A percentile compares a stretch with the other conserved stretches of the same genome.
Conservation (phyloP, 2,797 vertebrate species). For the Alouatta caraya region DNA sequence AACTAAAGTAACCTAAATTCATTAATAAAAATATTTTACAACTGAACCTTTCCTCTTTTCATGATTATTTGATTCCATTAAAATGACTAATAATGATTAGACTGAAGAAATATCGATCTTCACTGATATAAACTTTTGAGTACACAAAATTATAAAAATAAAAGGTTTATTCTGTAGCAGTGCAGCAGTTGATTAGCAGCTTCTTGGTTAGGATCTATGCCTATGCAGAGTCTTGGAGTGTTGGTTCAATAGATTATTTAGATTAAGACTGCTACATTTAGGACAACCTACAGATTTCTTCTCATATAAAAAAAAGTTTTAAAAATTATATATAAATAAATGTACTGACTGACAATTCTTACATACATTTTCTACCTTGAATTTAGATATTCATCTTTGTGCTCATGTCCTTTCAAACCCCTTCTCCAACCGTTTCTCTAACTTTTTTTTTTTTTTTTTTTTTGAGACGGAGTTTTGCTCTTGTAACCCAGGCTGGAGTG, state of each 20-base stretch:
- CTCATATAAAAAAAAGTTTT: background rate
- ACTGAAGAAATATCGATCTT: background rate
- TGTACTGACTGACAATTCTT: background rate
- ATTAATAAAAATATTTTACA: background rate
- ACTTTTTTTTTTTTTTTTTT: no score
- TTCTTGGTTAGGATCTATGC: background rate
- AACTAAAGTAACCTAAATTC: slow-evolving; percentile 37
- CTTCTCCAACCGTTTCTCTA: background rate
- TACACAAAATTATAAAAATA: background rate
- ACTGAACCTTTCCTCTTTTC: background rate
- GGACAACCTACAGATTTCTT: background rate
- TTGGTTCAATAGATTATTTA: background rate
- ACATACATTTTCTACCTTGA: background rate
- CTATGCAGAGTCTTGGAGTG: background rate
- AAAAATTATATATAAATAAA: slow-evolving; percentile 33
- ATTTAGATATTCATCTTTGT: background rate
- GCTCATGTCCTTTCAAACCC: background rate
- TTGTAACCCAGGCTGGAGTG: no score
- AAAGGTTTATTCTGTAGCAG: slow-evolving; percentile 12
- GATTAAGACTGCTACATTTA: slow-evolving; percentile 10
- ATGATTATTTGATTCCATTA: background rate
- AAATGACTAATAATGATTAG: background rate
- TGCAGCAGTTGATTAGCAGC: background rate
- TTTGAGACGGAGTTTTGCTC: no score
- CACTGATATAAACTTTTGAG: background rate